Evolutionary conservation across 1,140 invertebrate species (phyloP), one percentile per base, ranked within the genome.

Genomic region (Agrilus planipennis): DNA sequence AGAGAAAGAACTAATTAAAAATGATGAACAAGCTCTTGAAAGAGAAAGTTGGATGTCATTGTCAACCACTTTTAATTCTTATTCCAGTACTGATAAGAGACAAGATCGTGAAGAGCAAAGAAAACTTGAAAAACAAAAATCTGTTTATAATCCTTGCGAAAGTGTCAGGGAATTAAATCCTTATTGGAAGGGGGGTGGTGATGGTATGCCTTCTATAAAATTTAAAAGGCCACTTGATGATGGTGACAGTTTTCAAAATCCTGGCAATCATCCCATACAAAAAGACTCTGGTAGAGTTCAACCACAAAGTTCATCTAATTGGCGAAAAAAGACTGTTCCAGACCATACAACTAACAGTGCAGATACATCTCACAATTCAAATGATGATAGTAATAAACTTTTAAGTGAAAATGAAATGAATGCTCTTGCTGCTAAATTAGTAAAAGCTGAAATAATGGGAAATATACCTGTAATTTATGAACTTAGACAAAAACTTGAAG

Each of bases 381-480:
- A 15, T 25, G 16, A 17, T 38, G 11, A 22, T 22, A n/a, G 29
- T 34, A 34, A 44, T 45, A 46, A 49, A 37, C 32, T 22, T 39
- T 28, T 44, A 16, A 42, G 77, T 21, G 79, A 89, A 61, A 76
- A 83, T 55, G 81, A 93, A 60, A 77, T 92, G 70, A 94, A 94
- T 67, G 75, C 79, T 47, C 55, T 96, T 9, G 85, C 77, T 15
- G 87, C 89, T 11, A 89, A 84, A 67, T 75, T 91, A 43, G 63
- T 94, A 0, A 91, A 90, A 68, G 90, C 90, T 19, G 89, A 94
- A 73, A 75, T 91, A 45, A 75, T 90, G 68, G 89, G 89, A 27
- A 79, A 94, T 61, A 61, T 59, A 37, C 71, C 73, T 46, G 54
- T 84, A 37, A 79, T 78, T 2, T 52, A 58, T 20, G 69, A 86